Evolutionary conservation across 2,888 invertebrate genomes (phyloP).

Genomic region (Venusia cambrica): DNA sequence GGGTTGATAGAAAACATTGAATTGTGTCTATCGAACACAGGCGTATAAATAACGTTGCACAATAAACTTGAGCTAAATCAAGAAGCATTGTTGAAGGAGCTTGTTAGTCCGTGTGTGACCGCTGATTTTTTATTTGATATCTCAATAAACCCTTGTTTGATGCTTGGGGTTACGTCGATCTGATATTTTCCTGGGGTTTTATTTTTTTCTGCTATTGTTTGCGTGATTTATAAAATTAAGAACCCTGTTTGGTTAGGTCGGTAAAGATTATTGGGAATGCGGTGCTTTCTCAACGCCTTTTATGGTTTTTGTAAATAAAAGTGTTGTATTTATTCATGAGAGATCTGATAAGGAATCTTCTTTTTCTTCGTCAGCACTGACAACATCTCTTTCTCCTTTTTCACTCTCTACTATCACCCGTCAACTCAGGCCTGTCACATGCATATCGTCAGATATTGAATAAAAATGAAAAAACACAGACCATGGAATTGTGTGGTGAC

Average conservation of each 20-base stretch:
- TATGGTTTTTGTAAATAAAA: constrained; percentile 35
- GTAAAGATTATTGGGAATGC: constrained; percentile 58
- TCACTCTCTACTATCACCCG: no score
- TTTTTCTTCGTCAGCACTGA: no score
- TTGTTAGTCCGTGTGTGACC: constrained; percentile 70
- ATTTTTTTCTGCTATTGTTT: constrained; percentile 42
- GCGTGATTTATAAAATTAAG: constrained; percentile 71
- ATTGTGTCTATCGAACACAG: constrained; percentile 57
- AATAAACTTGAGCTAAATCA: constrained; percentile 77
- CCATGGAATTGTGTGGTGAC: no score
- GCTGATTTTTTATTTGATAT: constrained; percentile 81
- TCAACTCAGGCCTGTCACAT: no score
- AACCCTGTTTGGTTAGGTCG: constrained; percentile 55
- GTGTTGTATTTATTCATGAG: no score
- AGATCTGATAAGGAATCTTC: no score
- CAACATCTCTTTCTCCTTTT: no score
- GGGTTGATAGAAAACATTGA: constrained; percentile 43
- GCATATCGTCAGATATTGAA: no score
- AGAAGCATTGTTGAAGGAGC: constrained; percentile 73
- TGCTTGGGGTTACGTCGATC: constrained; percentile 57
- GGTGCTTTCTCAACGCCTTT: constrained; percentile 39
- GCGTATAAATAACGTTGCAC: constrained; percentile 77
- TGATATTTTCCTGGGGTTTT: constrained; percentile 46
- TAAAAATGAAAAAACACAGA: no score
- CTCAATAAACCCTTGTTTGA: constrained; percentile 66